Evolutionary conservation across 2,113 vertebrate genomes (phyloP).

Genomic region (Hirundichthys speculiger): DNA sequence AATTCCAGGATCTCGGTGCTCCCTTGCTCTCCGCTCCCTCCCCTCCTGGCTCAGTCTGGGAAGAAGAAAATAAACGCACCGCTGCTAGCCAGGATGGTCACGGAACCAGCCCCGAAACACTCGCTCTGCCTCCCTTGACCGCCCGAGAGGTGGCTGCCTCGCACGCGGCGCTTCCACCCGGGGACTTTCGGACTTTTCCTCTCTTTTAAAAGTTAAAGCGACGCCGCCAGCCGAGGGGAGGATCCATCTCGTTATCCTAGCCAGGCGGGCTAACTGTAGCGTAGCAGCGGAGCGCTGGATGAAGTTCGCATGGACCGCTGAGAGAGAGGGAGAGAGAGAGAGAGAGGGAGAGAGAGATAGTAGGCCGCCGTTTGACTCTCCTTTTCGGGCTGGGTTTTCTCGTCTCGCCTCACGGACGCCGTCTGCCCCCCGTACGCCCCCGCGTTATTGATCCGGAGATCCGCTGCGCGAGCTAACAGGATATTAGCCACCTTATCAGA

Average conservation of each 20-base stretch:
- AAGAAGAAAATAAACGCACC: conserved; percentile 73
- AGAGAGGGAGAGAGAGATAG: too few species aligned
- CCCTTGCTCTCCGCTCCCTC: conserved; percentile 48
- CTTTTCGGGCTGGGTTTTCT: too few species aligned
- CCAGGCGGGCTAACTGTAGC: conserved; percentile 62
- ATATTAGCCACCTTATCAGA: conserved; percentile 70
- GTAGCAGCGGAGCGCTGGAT: conserved; percentile 56
- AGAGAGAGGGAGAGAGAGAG: too few species aligned
- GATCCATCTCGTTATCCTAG: conserved; percentile 54
- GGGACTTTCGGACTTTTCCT: conserved; percentile 6
- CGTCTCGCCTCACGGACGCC: too few species aligned
- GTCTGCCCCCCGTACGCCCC: too few species aligned
- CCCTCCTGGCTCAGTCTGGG: conserved; percentile 68
- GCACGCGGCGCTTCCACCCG: conserved; percentile 20
- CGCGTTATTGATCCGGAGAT: conserved; percentile 65
- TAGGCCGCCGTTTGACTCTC: too few species aligned
- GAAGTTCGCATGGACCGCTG: conserved; percentile 67
- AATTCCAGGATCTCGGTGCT: too few species aligned
- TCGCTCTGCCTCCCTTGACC: conserved; percentile 24
- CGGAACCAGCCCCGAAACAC: conserved; percentile 50
- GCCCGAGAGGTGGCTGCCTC: conserved; percentile 1
- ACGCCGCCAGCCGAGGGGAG: conserved; percentile 39
- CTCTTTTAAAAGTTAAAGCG: conserved; percentile 40
- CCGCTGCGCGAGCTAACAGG: conserved; percentile 64
- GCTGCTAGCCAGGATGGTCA: conserved; percentile 68